phyloP scores from a whole-genome alignment of 2,888 invertebrate genomes.

The Folsomia candida region DNA sequence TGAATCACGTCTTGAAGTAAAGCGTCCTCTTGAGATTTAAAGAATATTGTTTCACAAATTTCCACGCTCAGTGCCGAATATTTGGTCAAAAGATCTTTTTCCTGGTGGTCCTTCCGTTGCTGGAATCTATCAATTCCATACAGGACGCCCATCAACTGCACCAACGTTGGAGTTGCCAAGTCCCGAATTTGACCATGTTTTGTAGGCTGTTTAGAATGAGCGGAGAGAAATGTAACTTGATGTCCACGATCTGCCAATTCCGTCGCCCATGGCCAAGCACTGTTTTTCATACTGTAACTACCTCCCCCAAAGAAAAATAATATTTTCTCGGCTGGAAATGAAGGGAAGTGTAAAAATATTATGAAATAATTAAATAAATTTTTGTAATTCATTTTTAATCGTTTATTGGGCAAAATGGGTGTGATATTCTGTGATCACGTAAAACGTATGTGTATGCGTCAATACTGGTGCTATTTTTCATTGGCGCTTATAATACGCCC shows the following conservation, averaged over 20 bases:
- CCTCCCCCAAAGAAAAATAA: constrained; percentile 48
- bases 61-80: constrained; percentile 16
- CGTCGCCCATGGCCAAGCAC: constrained; percentile 42
- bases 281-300: constrained; percentile 36
- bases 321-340: constrained; percentile 33
- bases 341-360: too few relatives aligned
- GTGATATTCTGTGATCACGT: too few relatives aligned
- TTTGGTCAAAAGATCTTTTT: constrained; percentile 25
- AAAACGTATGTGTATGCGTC: too few relatives aligned
- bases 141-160: constrained; percentile 21
- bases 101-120: constrained; percentile 18
- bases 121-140: constrained; percentile 37
- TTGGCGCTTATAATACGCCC: too few relatives aligned
- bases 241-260: constrained; percentile 41
- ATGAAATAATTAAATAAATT: neutral
- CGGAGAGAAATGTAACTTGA: constrained; percentile 42
- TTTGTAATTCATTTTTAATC: too few relatives aligned
- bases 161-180: constrained; percentile 24
- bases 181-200: constrained; percentile 31
- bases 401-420: too few relatives aligned
- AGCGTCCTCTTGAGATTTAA: constrained; percentile 21
- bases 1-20: constrained; percentile 28
- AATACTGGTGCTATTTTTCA: too few relatives aligned
- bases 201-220: constrained; percentile 37
- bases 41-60: constrained; percentile 18